A percentile compares a stretch with the other conserved stretches of the same genome.
These are phyloP conservation scores for Pteronura brasiliensis DNA, from an alignment of 2,113 vertebrate genomes.

Conservation along the genomic window DNA sequence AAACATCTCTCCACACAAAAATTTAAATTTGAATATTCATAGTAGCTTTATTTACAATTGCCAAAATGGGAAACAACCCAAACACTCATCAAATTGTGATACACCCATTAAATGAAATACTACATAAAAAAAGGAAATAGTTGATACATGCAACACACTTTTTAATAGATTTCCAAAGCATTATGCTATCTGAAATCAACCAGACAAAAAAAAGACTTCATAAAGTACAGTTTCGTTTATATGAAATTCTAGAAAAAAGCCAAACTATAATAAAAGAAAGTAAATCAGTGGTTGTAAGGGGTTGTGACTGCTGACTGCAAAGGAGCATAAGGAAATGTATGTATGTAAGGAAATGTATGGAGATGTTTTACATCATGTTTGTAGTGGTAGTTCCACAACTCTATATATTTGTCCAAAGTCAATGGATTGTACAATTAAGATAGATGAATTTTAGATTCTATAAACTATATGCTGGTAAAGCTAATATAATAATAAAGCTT, in stretches of 20 bases:
- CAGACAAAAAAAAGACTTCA: not conserved
- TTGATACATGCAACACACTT: not conserved
- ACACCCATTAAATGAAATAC: not conserved
- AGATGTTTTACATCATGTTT: not conserved
- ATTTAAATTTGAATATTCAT: not conserved
- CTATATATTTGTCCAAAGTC: not conserved
- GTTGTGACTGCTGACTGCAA: not conserved
- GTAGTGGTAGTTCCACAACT: not conserved
- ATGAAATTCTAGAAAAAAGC: not conserved
- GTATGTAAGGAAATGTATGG: too few relatives aligned
- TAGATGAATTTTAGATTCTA: not conserved
- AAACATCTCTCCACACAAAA: not conserved
- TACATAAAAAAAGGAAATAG: not conserved
- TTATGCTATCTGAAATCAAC: not conserved
- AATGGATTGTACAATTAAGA: not conserved
- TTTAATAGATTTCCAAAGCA: not conserved
- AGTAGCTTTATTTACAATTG: not conserved
- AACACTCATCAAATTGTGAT: not conserved
- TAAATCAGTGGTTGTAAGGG: not conserved
- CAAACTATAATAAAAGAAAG: not conserved
- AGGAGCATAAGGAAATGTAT: not conserved
- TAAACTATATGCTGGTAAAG: not conserved
- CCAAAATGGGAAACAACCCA: not conserved
- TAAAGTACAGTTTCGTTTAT: not conserved
- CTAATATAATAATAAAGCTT: not conserved